Percentiles rank a stretch among this genome's conserved stretches.
phyloP scores from a whole-genome alignment of 2,113 vertebrate genomes.

The Oncorhynchus tshawytscha region DNA sequence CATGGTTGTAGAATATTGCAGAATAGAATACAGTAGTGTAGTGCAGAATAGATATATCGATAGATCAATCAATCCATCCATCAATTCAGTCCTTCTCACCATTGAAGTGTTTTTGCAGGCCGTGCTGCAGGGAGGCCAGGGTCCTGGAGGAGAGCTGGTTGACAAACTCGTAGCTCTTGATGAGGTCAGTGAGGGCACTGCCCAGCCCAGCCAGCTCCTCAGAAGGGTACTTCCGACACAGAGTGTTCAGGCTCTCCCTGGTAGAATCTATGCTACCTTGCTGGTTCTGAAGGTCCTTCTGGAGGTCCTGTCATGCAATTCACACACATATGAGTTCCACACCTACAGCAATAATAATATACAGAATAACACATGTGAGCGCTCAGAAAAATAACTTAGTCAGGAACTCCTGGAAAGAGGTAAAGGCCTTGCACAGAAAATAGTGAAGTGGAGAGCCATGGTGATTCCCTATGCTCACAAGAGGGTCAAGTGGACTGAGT shows the following conservation, averaged over 20 bases:
- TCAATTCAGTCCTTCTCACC: conserved; percentile 69
- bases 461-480: no score
- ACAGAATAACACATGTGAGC: no score
- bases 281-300: conserved; percentile 89
- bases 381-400: no score
- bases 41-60: background rate
- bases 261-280: conserved; percentile 83
- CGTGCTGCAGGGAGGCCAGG: conserved; percentile 81
- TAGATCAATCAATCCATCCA: background rate
- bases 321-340: background rate
- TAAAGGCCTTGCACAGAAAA: no score
- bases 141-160: conserved; percentile 84
- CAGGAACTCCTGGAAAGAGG: no score
- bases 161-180: conserved; percentile 88
- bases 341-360: no score
- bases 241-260: conserved; percentile 85
- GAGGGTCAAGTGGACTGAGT: background rate
- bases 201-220: conserved; percentile 85
- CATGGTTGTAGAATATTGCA: background rate
- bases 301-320: conserved; percentile 79
- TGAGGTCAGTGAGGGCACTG: conserved; percentile 79
- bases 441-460: no score
- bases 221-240: conserved; percentile 91
- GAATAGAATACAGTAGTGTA: background rate
- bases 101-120: conserved; percentile 87